Base-by-base conservation (phyloP, 2,797 vertebrate species). In the Pristis pectinata region DNA sequence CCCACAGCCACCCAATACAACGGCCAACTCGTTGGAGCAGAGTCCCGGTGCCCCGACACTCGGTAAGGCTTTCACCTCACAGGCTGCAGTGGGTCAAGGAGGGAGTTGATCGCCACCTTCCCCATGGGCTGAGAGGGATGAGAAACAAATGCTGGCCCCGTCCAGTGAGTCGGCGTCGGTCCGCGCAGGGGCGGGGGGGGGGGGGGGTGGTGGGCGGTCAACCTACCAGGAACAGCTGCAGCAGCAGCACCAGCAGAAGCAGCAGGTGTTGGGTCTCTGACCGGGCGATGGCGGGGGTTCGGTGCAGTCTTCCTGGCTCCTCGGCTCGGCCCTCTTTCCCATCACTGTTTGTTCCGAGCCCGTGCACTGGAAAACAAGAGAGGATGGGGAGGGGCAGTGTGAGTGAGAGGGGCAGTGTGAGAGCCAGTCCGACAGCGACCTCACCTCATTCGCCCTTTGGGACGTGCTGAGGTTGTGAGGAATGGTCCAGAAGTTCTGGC, bases 211-310 rank as follows among this genome's bases (percentile, higher is more conserved):
- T 3, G 49, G 49, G 49, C 34, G 34, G 27, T 34, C 11, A 85
- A 97, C 98, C 95, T 98, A 99, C 99, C 99, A 99, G 96, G 98
- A 98, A 97, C 99, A 99, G 97, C 99, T 99, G 98, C 99, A 99
- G 97, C 99, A 99, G 96, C 85, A 89, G 10, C 85, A 89, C 85
- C 85, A 89, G 85, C 85, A 89, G 56, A 89, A 89, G 85, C 85
- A 99, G 97, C 99, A 99, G 94, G 98, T 98, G 97, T 98, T 99
- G 96, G 98, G 98, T 97, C 98, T 98, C 96, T 98, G 98, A 96
- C 98, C 98, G 96, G 98, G 98, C 49, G 98, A 98, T 92, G 98
- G 98, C 97, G 98, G 98, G 95, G 98, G 96, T 95, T 97, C 96
- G 94, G 97, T 96, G 95, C 97, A 97, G 77, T 97, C 97, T 97